Base-by-base conservation (phyloP, 2,113 vertebrate genomes). In the Pagrus major region DNA sequence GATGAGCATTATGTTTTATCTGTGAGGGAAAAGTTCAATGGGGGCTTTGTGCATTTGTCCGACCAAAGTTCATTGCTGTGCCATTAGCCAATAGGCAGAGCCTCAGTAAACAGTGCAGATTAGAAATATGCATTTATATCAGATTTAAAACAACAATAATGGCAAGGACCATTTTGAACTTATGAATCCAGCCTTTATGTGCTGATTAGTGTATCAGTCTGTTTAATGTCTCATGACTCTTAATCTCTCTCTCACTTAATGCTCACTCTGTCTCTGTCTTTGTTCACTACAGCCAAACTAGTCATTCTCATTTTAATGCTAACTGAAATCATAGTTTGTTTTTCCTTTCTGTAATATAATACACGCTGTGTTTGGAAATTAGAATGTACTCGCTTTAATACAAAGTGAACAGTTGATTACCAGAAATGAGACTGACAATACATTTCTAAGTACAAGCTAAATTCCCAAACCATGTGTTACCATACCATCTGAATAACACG, bases 1-100 rank as follows among this genome's bases (percentile, higher is more conserved):
- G 55, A 65, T 76, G 23, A 69, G 39, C 35, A 31, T 66, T 71
- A 20, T 44, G 49, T 66, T 83, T 81, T 84, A 83, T 89, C 72
- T 76, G 0, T 46, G 47, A 76, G 77, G 37, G 35, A 51, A 74
- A 46, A 33, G 75, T 76, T 83, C 74, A 84, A 3, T 46, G 11
- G 33, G 1, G 67, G 39, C 61, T 65, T 80, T 78, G 71, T 81
- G 65, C 42, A 11, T 79, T 67, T 39, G 25, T 64, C 44, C 3
- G 58, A 73, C 3, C 78, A 78, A 78, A 84, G 71, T 87, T 84
- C 70, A 81, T 16, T 54, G 46, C 9, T 27, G 0, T 74, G 64
- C 31, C 54, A 49, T 67, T 39, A 49, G 49, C 64, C 82, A 54
- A 75, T 10, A 46, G 21, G 33, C 46, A 46, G 20, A 37, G 64